These are phyloP conservation scores for Percopsis transmontana DNA, from an alignment of 2,113 vertebrate species.

Conservation along the genomic window DNA sequence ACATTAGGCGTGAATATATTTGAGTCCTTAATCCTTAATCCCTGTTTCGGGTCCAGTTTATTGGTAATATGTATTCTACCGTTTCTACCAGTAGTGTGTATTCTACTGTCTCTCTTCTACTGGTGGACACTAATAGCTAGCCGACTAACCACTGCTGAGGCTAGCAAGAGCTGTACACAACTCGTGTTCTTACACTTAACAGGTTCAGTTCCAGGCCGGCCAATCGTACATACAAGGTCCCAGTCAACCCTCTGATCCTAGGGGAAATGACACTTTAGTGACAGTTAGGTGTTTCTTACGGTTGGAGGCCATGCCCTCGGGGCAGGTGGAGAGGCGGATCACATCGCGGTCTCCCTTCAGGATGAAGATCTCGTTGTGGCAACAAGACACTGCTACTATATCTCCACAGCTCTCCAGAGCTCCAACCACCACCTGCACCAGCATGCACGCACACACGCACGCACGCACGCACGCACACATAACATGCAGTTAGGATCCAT, in stretches of 20 bases:
- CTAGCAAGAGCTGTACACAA: neutral
- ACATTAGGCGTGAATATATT: neutral
- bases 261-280: neutral
- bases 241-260: no score
- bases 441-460: neutral
- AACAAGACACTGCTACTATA: conserved; percentile 94
- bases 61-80: no score
- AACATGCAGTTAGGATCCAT: no score
- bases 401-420: conserved; percentile 92
- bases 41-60: no score
- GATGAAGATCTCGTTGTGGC: conserved; percentile 94
- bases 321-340: conserved; percentile 89
- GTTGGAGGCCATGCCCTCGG: conserved; percentile 84
- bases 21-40: no score
- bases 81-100: no score
- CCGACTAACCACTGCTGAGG: neutral
- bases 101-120: no score
- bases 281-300: conserved; percentile 68
- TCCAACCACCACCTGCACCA: conserved; percentile 74
- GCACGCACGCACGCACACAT: no score
- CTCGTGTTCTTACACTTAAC: no score
- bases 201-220: no score
- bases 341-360: conserved; percentile 94
- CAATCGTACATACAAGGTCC: neutral
- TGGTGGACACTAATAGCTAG: no score